Conservation (phyloP, 1,140 invertebrate genomes). For the Cylas formicarius region DNA sequence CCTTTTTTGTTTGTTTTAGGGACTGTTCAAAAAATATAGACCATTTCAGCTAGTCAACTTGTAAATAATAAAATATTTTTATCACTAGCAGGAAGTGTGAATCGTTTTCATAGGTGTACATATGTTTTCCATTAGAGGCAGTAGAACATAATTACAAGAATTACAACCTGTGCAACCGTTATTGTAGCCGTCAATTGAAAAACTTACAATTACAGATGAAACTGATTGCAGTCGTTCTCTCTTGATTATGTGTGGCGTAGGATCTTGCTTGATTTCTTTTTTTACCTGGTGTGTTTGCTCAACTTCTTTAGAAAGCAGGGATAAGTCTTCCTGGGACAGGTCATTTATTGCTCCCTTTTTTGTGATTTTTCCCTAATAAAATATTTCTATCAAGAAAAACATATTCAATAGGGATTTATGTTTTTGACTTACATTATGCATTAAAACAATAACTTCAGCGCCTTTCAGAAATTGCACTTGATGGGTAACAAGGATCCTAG, state of each 20-base stretch:
- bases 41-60: background rate
- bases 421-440: conserved; percentile 65
- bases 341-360: conserved; percentile 34
- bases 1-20: too few relatives aligned
- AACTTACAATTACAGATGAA: conserved; percentile 17
- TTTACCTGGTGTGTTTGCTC: conserved; percentile 8
- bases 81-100: background rate
- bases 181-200: too few relatives aligned
- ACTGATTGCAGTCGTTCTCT: conserved; percentile 20
- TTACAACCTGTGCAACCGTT: too few relatives aligned
- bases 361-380: conserved; percentile 42
- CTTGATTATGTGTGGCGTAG: conserved; percentile 4
- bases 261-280: conserved; percentile 7
- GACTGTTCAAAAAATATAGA: background rate
- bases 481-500: conserved; percentile 72
- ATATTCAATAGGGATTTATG: too few relatives aligned
- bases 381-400: too few relatives aligned
- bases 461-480: conserved; percentile 72
- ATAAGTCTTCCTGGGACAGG: conserved; percentile 33
- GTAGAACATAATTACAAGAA: too few relatives aligned
- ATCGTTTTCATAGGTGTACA: background rate
- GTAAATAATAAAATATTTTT: background rate
- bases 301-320: conserved; percentile 12
- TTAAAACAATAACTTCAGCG: conserved; percentile 60
- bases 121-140: too few relatives aligned